Evolutionary conservation across 2,888 invertebrate genomes (phyloP).

Genomic region (Rhagophthalmus giganteus): DNA sequence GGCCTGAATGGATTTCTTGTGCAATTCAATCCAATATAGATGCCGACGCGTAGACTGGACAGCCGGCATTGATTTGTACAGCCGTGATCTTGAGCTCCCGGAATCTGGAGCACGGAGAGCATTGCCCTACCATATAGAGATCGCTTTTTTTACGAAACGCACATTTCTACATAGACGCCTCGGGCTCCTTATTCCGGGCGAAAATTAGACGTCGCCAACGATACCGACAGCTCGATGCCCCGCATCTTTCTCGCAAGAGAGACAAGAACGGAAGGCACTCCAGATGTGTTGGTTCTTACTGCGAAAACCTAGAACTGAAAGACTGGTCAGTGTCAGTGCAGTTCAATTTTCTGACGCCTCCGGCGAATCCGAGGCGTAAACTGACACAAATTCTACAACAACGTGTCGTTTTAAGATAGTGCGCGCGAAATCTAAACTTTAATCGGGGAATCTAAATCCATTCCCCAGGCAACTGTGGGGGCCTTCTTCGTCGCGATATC

Average conservation of each 20-base stretch:
- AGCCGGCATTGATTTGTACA: slow-evolving; percentile 25
- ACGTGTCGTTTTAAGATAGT: slow-evolving; percentile 13
- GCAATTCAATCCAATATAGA: slow-evolving; percentile 30
- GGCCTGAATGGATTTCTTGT: slow-evolving; percentile 24
- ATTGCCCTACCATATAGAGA: slow-evolving; percentile 31
- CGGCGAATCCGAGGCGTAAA: slow-evolving; percentile 20
- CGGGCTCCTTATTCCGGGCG: slow-evolving; percentile 18
- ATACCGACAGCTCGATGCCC: slow-evolving; percentile 1
- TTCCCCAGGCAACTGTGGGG: too few species aligned
- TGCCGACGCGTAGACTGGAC: slow-evolving; percentile 29
- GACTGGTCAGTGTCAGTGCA: slow-evolving; percentile 21
- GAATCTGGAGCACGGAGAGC: slow-evolving; percentile 35
- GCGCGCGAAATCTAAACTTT: slow-evolving; percentile 8
- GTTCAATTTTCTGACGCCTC: slow-evolving; percentile 25
- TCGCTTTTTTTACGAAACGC: slow-evolving; percentile 27
- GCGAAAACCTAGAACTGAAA: slow-evolving; percentile 10
- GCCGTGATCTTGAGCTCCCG: slow-evolving; percentile 31
- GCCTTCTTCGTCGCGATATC: too few species aligned
- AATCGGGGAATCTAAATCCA: too few species aligned
- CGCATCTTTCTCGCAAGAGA: slow-evolving; percentile 6
- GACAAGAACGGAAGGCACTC: slow-evolving; percentile 15
- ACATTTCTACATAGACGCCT: slow-evolving; percentile 19
- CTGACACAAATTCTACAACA: slow-evolving; percentile 30
- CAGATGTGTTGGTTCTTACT: slow-evolving; percentile 11
- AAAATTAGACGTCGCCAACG: slow-evolving; percentile 20